A percentile compares a stretch with the other conserved stretches of the same genome.
phyloP scores from a whole-genome alignment of 2,888 invertebrate species.

The Aproaerema taeniolella region DNA sequence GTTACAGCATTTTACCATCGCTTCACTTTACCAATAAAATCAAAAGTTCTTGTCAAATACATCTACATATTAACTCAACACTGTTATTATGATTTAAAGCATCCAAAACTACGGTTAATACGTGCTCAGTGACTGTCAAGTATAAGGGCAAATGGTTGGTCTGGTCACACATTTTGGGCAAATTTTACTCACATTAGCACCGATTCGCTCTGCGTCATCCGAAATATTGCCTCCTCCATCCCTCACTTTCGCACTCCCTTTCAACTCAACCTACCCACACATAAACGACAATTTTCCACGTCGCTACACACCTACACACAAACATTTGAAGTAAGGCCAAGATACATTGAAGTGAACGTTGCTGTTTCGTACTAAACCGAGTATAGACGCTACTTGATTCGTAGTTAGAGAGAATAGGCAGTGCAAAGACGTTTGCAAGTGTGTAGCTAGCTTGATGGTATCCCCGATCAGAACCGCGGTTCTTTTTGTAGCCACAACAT shows the following conservation, averaged over 20 bases:
- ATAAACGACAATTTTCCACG: constrained; percentile 38
- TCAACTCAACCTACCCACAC: constrained; percentile 32
- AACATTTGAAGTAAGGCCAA: no score
- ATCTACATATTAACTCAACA: no score
- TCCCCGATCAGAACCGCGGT: constrained; percentile 45
- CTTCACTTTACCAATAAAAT: no score
- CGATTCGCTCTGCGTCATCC: constrained; percentile 9
- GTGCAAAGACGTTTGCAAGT: neutral
- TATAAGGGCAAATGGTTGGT: constrained; percentile 8
- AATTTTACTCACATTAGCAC: constrained; percentile 11
- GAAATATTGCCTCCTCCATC: constrained; percentile 9
- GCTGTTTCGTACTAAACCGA: no score
- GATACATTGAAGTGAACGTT: no score
- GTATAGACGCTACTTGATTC: no score
- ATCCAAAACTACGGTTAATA: no score
- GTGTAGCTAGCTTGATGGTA: constrained; percentile 24
- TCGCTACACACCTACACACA: constrained; percentile 40
- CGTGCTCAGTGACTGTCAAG: constrained; percentile 1
- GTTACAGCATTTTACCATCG: no score
- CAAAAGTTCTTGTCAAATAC: no score
- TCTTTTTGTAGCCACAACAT: constrained; percentile 45
- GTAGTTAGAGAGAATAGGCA: no score
- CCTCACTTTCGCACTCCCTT: constrained; percentile 13
- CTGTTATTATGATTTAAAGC: no score
- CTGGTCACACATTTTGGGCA: no score